Percentiles rank a stretch among this genome's conserved stretches.
phyloP scores from a whole-genome alignment of 2,888 invertebrate species.

The Epirrhoe alternata region DNA sequence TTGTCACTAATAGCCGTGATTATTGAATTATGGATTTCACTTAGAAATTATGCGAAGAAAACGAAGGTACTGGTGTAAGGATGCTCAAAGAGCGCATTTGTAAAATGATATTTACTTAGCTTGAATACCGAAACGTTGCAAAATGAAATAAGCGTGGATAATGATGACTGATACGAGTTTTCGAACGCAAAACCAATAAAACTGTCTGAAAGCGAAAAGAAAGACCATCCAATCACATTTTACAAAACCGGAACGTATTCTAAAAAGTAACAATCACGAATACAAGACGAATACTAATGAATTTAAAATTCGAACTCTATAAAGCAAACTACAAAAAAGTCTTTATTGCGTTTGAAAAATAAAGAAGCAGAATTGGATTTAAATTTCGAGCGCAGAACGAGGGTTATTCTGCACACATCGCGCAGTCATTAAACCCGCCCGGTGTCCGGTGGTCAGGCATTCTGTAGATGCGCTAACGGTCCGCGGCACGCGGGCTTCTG shows the following conservation, averaged over 20 bases:
- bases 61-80: neutral
- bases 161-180: neutral
- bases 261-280: too few species aligned
- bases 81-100: too few species aligned
- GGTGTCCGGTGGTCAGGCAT: constrained; percentile 36
- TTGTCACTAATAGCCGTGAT: constrained; percentile 28
- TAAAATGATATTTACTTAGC: too few species aligned
- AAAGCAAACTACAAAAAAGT: constrained; percentile 6
- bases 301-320: constrained; percentile 19
- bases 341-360: constrained; percentile 13
- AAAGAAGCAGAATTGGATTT: constrained; percentile 21
- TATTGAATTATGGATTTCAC: constrained; percentile 28
- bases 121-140: too few species aligned
- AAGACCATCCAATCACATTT: constrained; percentile 7
- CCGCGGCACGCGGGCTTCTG: constrained; percentile 28
- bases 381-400: constrained; percentile 30
- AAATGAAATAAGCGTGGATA: too few species aligned
- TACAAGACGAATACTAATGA: constrained; percentile 7
- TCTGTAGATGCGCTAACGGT: constrained; percentile 38
- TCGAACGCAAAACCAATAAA: neutral
- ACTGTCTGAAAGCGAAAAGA: constrained; percentile 1
- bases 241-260: neutral
- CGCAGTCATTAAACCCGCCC: constrained; percentile 36
- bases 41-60: neutral
- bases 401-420: constrained; percentile 34